Evolutionary conservation across 2,888 invertebrate species (phyloP).

Genomic region (Geophilus truncorum): DNA sequence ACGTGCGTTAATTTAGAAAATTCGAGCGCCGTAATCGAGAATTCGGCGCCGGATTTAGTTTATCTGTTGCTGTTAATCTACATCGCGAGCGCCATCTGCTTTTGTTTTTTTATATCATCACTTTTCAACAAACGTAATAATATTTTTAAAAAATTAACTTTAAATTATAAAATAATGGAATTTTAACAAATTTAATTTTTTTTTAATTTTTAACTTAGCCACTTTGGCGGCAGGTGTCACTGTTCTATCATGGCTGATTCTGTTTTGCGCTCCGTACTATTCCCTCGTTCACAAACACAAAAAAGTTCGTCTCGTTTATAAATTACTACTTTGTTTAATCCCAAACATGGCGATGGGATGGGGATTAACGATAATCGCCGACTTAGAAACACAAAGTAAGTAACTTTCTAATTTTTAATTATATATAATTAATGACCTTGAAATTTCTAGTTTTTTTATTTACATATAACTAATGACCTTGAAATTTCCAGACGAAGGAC

Average conservation of each 20-base stretch:
- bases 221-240: background rate
- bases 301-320: conserved; percentile 38
- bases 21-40: background rate
- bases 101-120: background rate
- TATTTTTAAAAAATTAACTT: background rate
- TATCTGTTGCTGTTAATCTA: background rate
- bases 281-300: conserved; percentile 40
- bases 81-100: background rate
- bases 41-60: background rate
- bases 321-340: conserved; percentile 41
- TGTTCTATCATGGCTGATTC: background rate
- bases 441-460: too few species aligned
- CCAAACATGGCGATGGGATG: conserved; percentile 44
- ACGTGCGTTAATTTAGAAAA: background rate
- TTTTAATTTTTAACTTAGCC: background rate
- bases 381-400: conserved; percentile 42
- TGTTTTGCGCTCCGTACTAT: conserved; percentile 40
- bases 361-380: conserved; percentile 42
- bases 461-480: too few species aligned
- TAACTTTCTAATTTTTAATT: conserved; percentile 28
- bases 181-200: background rate
- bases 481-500: background rate
- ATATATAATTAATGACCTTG: too few species aligned
- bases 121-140: conserved; percentile 15
- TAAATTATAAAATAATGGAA: background rate